A percentile compares a stretch with the other conserved stretches of the same genome.
phyloP scores from a whole-genome alignment of 2,888 invertebrate species.

The Oscheius onirici region DNA sequence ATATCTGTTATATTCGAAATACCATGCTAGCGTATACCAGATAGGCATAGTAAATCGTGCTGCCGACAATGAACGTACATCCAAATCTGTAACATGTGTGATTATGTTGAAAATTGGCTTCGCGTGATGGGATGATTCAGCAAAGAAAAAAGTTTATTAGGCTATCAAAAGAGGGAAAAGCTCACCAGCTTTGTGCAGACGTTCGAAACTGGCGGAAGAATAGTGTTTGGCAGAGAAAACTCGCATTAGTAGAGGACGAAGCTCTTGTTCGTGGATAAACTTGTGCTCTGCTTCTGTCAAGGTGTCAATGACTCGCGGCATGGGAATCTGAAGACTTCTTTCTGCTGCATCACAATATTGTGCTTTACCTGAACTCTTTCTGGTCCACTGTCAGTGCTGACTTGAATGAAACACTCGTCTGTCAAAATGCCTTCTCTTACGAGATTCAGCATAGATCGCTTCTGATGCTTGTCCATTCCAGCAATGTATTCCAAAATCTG shows the following conservation, averaged over 20 bases:
- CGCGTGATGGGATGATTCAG: no score
- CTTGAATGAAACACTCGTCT: conserved; percentile 61
- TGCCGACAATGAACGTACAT: conserved; percentile 55
- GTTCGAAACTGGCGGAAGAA: conserved; percentile 57
- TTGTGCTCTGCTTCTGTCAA: conserved; percentile 46
- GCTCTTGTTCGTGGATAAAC: conserved; percentile 36
- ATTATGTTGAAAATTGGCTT: no score
- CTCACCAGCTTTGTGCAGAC: conserved; percentile 50
- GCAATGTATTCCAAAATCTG: conserved; percentile 55
- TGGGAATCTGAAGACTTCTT: conserved; percentile 50
- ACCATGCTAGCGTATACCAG: conserved; percentile 59
- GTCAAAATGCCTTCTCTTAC: conserved; percentile 60
- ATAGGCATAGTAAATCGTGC: conserved; percentile 60
- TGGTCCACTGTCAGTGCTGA: conserved; percentile 55
- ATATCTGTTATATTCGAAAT: no score
- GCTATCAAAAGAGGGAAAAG: neutral
- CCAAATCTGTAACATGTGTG: conserved; percentile 42
- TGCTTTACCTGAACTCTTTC: conserved; percentile 55
- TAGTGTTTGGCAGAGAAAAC: conserved; percentile 51
- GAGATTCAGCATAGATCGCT: conserved; percentile 50
- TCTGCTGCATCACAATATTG: neutral
- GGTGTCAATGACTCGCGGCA: conserved; percentile 57
- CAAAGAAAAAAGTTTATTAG: neutral
- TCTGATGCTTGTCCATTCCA: conserved; percentile 55
- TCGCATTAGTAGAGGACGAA: conserved; percentile 46